Base-by-base conservation (phyloP, 2,113 vertebrate species). In the Aythya baeri region DNA sequence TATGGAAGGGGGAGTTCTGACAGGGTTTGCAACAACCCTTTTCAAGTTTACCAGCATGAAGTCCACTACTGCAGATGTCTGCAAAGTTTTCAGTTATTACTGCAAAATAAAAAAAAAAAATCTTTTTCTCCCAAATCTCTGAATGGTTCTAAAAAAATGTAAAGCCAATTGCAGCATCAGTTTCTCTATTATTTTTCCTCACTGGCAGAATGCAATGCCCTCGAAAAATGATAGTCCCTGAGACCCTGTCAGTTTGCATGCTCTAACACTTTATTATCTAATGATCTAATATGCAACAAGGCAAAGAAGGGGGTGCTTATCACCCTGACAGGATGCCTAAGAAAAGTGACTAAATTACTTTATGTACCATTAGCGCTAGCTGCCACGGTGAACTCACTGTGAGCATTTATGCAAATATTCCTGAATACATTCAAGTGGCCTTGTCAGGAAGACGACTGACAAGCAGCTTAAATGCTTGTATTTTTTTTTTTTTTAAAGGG, bases 221-320 rank as follows among this genome's bases (percentile, higher is more conserved):
- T 98, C 95, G 49, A 91, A 93, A 94, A 95, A 94, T 93, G 92
- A 94, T 97, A 97, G 98, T 96, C 96, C 95, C 91, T 13, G 92
- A 96, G 97, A 96, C 98, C 97, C 97, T 98, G 97, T 97, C 97
- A 98, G 97, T 97, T 97, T 94, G 96, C 97, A 96, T 96, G 96
- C 66, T 92, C 98, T 97, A 98, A 98, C 98, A 97, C 97, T 98
- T 98, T 98, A 98, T 98, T 98, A 98, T 98, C 98, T 98, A 98
- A 98, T 98, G 98, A 98, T 98, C 98, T 98, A 98, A 98, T 98
- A 98, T 98, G 97, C 98, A 98, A 97, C 97, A 98, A 98, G 98
- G 98, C 97, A 97, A 97, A 98, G 97, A 97, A 97, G 96, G 97
- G 74, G 94, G 96, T 84, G 98, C 98, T 97, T 97, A 97, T 98